Evolutionary conservation across 2,113 vertebrate genomes (phyloP).

Genomic region (Rallus limicola): DNA sequence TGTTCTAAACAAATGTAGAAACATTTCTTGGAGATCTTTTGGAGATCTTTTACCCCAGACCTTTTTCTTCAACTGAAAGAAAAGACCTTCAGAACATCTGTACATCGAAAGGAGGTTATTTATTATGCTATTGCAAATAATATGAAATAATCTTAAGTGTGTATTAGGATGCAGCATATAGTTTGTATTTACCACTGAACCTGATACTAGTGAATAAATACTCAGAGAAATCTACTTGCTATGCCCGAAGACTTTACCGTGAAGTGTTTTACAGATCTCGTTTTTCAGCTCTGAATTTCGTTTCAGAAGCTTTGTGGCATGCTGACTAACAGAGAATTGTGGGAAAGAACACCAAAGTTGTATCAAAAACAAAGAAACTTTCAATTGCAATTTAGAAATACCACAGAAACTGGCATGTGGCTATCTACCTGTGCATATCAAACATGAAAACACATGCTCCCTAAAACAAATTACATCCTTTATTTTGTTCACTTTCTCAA

Average conservation of each 20-base stretch:
- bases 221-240: constrained; percentile 58
- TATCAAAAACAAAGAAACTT: constrained; percentile 5
- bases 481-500: constrained; percentile 53
- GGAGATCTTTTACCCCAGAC: neutral
- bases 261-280: constrained; percentile 65
- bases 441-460: neutral
- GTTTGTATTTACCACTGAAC: constrained; percentile 44
- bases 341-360: neutral
- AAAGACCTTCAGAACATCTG: neutral
- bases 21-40: neutral
- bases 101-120: constrained; percentile 6
- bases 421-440: neutral
- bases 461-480: constrained; percentile 29
- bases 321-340: constrained; percentile 49
- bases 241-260: constrained; percentile 56
- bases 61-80: neutral
- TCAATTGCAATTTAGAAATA: neutral
- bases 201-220: constrained; percentile 64
- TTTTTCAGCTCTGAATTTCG: constrained; percentile 70
- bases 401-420: neutral
- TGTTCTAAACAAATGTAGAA: constrained; percentile 17
- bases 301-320: constrained; percentile 52
- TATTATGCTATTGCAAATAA: constrained; percentile 11
- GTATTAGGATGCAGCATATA: constrained; percentile 22
- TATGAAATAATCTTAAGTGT: constrained; percentile 22